Evolutionary conservation across 1,140 invertebrate genomes (phyloP), one percentile per base, ranked within the genome.

Genomic region (Ceratoteleas bidentatus): DNA sequence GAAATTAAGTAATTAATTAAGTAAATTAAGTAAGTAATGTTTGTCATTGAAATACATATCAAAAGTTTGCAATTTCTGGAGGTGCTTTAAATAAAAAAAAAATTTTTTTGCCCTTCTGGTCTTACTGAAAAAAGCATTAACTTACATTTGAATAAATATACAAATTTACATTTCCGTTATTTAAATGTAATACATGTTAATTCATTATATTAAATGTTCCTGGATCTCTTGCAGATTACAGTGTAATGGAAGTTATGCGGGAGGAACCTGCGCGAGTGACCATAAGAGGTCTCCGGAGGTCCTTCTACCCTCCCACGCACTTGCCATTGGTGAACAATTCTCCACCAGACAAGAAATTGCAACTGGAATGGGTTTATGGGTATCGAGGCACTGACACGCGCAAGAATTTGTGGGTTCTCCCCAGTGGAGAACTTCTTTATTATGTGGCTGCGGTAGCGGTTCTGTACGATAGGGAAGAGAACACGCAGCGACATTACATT

Each of bases 301-400:
- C 95, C 0, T 96, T 98, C 85, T 97, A 97, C 90, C 96, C 96
- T 15, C 97, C 97, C 0, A 94, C 96, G 24, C 95, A 96, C 83
- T 94, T 96, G 85, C 93, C 96, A 6, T 94, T 95, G 6, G 93
- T 95, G 16, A 96, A 97, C 85, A 96, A 96, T 87, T 93, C 95
- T 11, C 96, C 96, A 0, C 97, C 97, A 5, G 95, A 96, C 10
- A 96, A 97, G 89, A 96, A 96, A 87, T 92, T 98, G 45, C 94
- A 96, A 81, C 92, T 99, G 0, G 96, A 98, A 85, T 98, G 97
- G 97, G 97, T 98, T 94, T 98, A 97, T 87, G 98, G 98, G 0
- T 99, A 99, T 88, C 93, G 97, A 65, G 98, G 98, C 0, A 94
- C 95, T 9, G 97, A 98, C 91, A 95, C 96, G 0, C 93, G 95